These are phyloP conservation scores for Himalopsyche phryganea DNA, from an alignment of 1,140 invertebrate species.

Conservation along the genomic window DNA sequence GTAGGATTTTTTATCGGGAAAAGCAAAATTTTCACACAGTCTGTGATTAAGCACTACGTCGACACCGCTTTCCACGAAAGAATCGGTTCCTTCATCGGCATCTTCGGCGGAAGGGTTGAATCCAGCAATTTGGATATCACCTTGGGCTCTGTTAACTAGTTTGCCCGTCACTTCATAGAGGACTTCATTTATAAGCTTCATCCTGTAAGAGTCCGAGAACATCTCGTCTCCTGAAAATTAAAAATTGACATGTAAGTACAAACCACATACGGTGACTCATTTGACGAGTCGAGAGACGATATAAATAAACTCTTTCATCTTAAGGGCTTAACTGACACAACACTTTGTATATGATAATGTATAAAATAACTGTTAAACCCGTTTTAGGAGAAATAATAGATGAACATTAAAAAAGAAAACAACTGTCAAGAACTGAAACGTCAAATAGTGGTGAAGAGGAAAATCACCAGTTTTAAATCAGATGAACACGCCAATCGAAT, in stretches of 20 bases:
- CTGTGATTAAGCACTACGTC: slow-evolving; percentile 93
- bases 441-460: slow-evolving; percentile 6
- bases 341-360: too few species aligned
- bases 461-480: slow-evolving; percentile 1
- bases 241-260: slow-evolving; percentile 20
- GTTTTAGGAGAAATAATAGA: too few species aligned
- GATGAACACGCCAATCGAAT: neutral
- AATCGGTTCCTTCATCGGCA: slow-evolving; percentile 79
- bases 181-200: slow-evolving; percentile 89
- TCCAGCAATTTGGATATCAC: slow-evolving; percentile 79
- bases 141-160: slow-evolving; percentile 70
- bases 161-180: slow-evolving; percentile 94
- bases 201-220: slow-evolving; percentile 96
- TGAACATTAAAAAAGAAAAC: neutral
- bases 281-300: too few species aligned
- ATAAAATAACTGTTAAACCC: too few species aligned
- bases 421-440: slow-evolving; percentile 23
- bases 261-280: too few species aligned
- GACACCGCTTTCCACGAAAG: slow-evolving; percentile 72
- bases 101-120: slow-evolving; percentile 93
- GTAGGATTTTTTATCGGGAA: slow-evolving; percentile 85
- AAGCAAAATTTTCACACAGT: slow-evolving; percentile 81
- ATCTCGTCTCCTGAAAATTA: slow-evolving; percentile 86
- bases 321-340: too few species aligned
- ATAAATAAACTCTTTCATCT: too few species aligned